Evolutionary conservation across 1,140 invertebrate species (phyloP).

Genomic region (Tetraneura akinire): DNA sequence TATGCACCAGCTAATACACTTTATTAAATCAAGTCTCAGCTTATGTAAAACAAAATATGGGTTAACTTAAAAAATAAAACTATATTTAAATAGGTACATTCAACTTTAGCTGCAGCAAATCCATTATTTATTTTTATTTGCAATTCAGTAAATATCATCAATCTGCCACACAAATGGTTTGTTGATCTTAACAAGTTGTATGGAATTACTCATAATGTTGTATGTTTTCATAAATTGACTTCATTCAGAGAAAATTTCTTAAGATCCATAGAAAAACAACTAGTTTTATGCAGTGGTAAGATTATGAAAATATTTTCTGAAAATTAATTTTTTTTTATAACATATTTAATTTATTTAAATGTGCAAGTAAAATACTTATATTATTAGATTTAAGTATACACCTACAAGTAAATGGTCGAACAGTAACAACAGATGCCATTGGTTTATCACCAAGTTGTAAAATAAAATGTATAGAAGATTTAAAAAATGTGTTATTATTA

Average conservation of each 20-base stretch:
- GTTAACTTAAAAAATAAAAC: not conserved
- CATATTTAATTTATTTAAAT: not conserved
- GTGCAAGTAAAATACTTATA: not conserved
- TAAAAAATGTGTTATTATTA: not conserved
- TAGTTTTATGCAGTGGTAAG: not conserved
- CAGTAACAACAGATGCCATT: not conserved
- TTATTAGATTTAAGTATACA: not conserved
- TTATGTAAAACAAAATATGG: not conserved
- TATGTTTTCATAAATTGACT: not conserved
- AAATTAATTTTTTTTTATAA: not conserved
- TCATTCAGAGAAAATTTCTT: not conserved
- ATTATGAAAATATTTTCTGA: not conserved
- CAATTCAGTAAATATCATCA: not conserved
- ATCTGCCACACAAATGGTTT: not conserved
- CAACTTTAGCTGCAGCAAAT: not conserved
- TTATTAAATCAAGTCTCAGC: too few species aligned
- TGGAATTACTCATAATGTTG: not conserved
- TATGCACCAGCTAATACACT: too few species aligned
- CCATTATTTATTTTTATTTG: not conserved
- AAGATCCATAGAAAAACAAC: constrained; percentile 7
- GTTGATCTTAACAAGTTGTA: not conserved
- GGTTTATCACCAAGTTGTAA: not conserved
- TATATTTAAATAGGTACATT: not conserved
- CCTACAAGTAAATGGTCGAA: not conserved
- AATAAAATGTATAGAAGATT: not conserved